Percentiles rank a stretch among this genome's conserved stretches.
phyloP scores from a whole-genome alignment of 2,888 invertebrate genomes.

The Trichacis sp. region DNA sequence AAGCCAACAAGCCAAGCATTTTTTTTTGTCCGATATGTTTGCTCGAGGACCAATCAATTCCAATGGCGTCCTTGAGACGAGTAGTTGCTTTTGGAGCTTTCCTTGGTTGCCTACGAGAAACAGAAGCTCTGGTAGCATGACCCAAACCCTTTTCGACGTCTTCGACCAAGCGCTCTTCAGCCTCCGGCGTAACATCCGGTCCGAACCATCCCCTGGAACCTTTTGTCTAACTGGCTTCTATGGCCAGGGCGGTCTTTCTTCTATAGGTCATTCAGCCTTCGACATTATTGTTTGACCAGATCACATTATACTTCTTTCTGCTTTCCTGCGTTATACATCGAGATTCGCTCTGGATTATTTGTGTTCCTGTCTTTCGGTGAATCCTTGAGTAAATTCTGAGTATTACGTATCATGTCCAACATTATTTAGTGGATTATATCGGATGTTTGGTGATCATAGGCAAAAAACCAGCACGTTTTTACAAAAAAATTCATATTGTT shows the following conservation, averaged over 20 bases:
- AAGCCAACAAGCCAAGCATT: not conserved
- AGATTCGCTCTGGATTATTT: conserved; percentile 12
- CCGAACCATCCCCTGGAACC: conserved; percentile 17
- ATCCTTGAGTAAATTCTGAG: not conserved
- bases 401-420: not conserved
- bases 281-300: conserved; percentile 49
- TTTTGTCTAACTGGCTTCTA: conserved; percentile 22
- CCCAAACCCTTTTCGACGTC: conserved; percentile 18
- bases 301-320: conserved; percentile 41
- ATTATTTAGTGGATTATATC: not conserved
- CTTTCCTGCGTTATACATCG: conserved; percentile 19
- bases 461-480: too few species aligned
- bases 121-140: not conserved
- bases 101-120: not conserved
- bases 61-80: conserved; percentile 15
- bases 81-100: not conserved
- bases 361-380: conserved; percentile 4
- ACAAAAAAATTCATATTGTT: too few species aligned
- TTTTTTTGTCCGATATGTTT: conserved; percentile 14
- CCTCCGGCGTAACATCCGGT: conserved; percentile 24
- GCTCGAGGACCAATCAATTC: conserved; percentile 6
- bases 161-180: conserved; percentile 18
- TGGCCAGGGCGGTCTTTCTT: conserved; percentile 42
- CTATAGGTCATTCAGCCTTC: conserved; percentile 47
- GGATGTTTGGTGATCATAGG: too few species aligned